A percentile compares a stretch with the other conserved stretches of the same genome.
Evolutionary conservation across 1,140 invertebrate species (phyloP).

Genomic region (Zelostemma sp.): DNA sequence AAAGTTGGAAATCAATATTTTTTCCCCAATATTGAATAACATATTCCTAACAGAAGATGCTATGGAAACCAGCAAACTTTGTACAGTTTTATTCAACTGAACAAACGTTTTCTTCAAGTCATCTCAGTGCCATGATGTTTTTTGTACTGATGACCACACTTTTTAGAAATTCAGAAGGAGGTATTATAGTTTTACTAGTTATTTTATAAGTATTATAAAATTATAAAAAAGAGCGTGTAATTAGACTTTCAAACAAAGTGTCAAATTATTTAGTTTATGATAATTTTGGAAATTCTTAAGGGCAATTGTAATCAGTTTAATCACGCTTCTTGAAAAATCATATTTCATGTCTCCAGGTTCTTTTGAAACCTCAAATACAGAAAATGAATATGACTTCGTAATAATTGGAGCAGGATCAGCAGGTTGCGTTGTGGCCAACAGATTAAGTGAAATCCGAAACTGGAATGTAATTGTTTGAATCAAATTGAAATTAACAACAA

Average conservation of each 20-base stretch:
- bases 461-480: conserved; percentile 70
- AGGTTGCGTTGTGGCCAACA: conserved; percentile 76
- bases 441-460: conserved; percentile 71
- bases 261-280: too few species aligned
- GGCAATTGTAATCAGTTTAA: too few species aligned
- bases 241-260: too few species aligned
- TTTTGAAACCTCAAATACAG: not conserved
- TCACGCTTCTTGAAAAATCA: too few species aligned
- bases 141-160: conserved; percentile 71
- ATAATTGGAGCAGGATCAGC: conserved; percentile 77
- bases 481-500: not conserved
- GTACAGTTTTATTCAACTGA: conserved; percentile 65
- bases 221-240: too few species aligned
- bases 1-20: too few species aligned
- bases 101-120: conserved; percentile 72
- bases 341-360: too few species aligned
- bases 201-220: too few species aligned
- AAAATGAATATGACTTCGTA: conserved; percentile 69
- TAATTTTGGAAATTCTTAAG: too few species aligned
- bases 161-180: conserved; percentile 71
- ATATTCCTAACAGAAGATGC: conserved; percentile 65
- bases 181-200: too few species aligned
- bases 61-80: conserved; percentile 73
- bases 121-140: conserved; percentile 72
- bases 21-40: too few species aligned